Evolutionary conservation across 1,140 invertebrate species (phyloP).

Genomic region (Drosophila grimshawi): DNA sequence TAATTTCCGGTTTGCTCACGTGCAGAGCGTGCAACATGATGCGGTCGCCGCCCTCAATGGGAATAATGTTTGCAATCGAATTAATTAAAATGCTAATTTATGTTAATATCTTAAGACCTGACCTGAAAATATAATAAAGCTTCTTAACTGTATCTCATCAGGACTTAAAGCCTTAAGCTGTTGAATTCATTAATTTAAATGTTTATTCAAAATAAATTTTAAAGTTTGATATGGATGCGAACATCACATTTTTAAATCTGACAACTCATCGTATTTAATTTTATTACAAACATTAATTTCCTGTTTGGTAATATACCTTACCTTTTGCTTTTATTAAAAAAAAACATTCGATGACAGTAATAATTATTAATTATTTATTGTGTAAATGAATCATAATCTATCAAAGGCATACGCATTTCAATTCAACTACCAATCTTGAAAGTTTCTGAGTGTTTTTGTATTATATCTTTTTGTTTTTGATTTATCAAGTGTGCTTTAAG

Average conservation of each 20-base stretch:
- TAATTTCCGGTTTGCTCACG: conserved; percentile 65
- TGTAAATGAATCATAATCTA: too few species aligned
- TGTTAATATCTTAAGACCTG: conserved; percentile 18
- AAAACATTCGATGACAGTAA: too few species aligned
- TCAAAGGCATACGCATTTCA: neutral
- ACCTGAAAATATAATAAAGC: conserved; percentile 17
- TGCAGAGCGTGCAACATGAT: conserved; percentile 45
- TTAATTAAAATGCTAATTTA: conserved; percentile 57
- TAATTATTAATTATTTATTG: too few species aligned
- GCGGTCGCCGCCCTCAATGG: conserved; percentile 5
- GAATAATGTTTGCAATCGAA: conserved; percentile 21
- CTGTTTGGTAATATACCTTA: neutral
- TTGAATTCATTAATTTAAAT: too few species aligned
- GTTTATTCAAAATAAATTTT: too few species aligned
- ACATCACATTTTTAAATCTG: too few species aligned
- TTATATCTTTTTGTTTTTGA: neutral
- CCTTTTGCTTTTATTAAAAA: too few species aligned
- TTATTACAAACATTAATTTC: neutral
- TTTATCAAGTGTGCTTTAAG: conserved; percentile 41
- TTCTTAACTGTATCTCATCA: neutral
- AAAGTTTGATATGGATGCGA: too few species aligned
- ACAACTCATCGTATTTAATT: neutral
- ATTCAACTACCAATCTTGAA: neutral
- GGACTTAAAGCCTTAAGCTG: neutral
- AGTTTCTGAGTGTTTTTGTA: neutral